These are phyloP conservation scores for Poeciliopsis turneri DNA, from an alignment of 2,797 vertebrate genomes.

Conservation along the genomic window DNA sequence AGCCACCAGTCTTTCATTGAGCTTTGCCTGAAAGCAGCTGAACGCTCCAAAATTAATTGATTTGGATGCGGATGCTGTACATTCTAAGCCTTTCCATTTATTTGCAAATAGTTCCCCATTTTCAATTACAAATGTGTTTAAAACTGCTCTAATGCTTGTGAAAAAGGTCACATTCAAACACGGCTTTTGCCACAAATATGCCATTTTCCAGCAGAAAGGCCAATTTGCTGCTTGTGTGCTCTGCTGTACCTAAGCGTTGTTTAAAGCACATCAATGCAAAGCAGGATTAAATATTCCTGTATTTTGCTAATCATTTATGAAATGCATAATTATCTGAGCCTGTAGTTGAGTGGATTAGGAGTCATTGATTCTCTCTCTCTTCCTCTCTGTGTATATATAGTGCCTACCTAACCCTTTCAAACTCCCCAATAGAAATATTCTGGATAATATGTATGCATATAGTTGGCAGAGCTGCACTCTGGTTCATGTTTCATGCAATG, in stretches of 20 bases:
- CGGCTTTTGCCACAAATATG: constrained; percentile 72
- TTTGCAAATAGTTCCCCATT: constrained; percentile 69
- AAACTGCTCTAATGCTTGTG: constrained; percentile 64
- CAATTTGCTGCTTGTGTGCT: constrained; percentile 81
- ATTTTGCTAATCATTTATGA: constrained; percentile 85
- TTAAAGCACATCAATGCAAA: constrained; percentile 80
- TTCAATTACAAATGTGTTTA: constrained; percentile 73
- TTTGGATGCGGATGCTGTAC: constrained; percentile 36
- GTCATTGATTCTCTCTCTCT: constrained; percentile 69
- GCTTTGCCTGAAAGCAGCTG: constrained; percentile 9
- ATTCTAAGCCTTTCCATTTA: constrained; percentile 59
- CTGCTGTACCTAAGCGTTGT: constrained; percentile 75
- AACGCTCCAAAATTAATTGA: constrained; percentile 51
- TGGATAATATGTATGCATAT: constrained; percentile 74
- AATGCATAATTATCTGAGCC: constrained; percentile 84
- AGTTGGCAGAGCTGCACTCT: constrained; percentile 78
- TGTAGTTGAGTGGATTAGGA: constrained; percentile 82
- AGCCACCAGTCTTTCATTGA: neutral
- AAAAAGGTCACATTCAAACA: constrained; percentile 67
- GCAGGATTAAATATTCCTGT: constrained; percentile 83
- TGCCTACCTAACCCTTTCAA: constrained; percentile 77
- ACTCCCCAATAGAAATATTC: constrained; percentile 76
- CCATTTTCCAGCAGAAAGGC: constrained; percentile 76
- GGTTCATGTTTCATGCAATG: constrained; percentile 78
- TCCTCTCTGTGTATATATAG: constrained; percentile 65